These are phyloP conservation scores for Rhea pennata DNA, from an alignment of 2,113 vertebrate genomes.

Conservation along the genomic window DNA sequence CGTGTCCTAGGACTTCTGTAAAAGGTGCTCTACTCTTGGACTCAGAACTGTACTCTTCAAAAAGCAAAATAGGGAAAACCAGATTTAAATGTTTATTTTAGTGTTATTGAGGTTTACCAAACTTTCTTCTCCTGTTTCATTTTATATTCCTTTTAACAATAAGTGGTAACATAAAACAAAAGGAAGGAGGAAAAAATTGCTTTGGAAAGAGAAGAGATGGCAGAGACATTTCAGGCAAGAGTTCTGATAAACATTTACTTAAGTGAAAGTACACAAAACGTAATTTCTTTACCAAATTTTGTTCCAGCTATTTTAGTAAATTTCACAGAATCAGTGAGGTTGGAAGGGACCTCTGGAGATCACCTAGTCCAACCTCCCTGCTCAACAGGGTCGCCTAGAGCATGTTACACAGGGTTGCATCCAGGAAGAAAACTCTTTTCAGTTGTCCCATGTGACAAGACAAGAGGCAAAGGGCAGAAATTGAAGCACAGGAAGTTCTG, in stretches of 20 bases:
- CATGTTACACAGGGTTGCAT: no score
- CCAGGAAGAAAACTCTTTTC: no score
- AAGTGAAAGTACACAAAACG: neutral
- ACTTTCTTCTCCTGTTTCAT: neutral
- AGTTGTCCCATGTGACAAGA: no score
- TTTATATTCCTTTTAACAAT: neutral
- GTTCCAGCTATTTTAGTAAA: no score
- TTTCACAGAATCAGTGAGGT: no score
- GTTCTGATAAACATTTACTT: neutral
- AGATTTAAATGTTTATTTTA: neutral
- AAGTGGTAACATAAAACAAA: neutral
- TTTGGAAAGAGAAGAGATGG: neutral
- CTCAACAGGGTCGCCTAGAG: no score
- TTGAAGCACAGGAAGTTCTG: no score
- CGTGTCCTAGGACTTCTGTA: neutral
- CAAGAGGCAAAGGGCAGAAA: no score
- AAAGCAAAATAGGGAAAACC: neutral
- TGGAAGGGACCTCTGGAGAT: no score
- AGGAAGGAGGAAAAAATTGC: neutral
- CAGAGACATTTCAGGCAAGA: neutral
- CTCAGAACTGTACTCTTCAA: neutral
- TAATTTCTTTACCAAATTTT: neutral
- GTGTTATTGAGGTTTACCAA: neutral
- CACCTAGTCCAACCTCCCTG: no score
- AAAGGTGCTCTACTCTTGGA: neutral